Base-by-base conservation (phyloP, 2,113 vertebrate genomes). In the Oncorhynchus masou region DNA sequence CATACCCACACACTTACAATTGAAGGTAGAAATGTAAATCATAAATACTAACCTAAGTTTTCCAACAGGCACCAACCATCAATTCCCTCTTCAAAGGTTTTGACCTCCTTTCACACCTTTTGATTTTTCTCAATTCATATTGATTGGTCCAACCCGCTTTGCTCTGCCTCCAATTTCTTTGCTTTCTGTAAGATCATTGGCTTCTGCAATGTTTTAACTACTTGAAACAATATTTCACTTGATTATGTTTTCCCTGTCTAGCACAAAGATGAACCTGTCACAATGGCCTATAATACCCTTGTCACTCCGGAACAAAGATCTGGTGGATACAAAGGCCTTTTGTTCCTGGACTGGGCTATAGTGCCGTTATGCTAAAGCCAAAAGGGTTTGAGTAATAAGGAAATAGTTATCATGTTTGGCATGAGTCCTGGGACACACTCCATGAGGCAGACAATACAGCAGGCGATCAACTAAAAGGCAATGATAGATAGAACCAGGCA, bases 61-160 rank as follows among this genome's bases (percentile, higher is more conserved):
- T 90, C 86, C 82, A 83, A 79, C 83, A n/a, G 75, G 68, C 24
- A 67, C 64, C 13, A 70, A 69, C 88, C 89, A 90, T 88, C 89
- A 86, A 90, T 87, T 89, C 89, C 84, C 86, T 89, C 83, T 88
- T 73, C 81, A 88, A 77, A 87, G 29, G 79, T 76, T 76, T 73
- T 81, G 19, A 65, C 9, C 9, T 45, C 39, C 9, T 11, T 45
- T 12, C 39, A 45, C 39, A 45, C 39, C 39, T 45, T 45, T 12
- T 45, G 39, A 45, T 12, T 45, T 45, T 45, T 45, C 39, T 45
- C 39, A 45, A 45, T 45, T 45, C 39, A 45, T 45, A 45, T 45
- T 45, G 39, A 45, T 45, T 45, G 12, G 39, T 45, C 2, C 9
- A 12, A 45, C 2, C 39, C 6, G 39, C 39, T 45, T 45, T 45